Base-by-base conservation (phyloP, 2,888 invertebrate species). In the Belgica antarctica region DNA sequence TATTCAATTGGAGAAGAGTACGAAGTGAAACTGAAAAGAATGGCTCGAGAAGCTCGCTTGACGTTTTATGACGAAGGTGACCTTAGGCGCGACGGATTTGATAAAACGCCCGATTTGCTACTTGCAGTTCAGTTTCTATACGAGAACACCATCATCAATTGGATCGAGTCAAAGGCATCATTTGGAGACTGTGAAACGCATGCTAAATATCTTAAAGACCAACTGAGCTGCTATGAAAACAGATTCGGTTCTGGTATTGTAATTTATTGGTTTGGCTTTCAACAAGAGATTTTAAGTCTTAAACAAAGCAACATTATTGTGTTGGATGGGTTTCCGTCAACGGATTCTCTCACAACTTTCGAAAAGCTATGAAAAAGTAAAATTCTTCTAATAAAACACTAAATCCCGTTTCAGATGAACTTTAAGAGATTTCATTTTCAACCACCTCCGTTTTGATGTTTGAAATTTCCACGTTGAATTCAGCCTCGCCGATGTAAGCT, bases 81-180 rank as follows among this genome's bases (percentile, higher is more conserved):
- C 73, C 82, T 96, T 62, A 80, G 94, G 73, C 83, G 85, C 57
- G 84, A 87, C 76, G 96, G 96, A 0, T 96, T 91, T 79, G 96
- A 96, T 78, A 96, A 96, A 81, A 96, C 96, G 1, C 96, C 96
- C 0, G 96, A 96, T 78, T 86, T 94, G 59, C 94, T 94, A 80
- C 82, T 96, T 66, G 92, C 93, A 77, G 85, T 95, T 22, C 96
- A 96, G 0, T 88, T 95, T 72, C 89, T 91, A 28, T 85, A 93
- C 24, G 89, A 92, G 78, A 92, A 91, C 1, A 86, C 87, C 75
- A 86, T 96, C 25, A 85, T 96, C 0, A 92, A 95, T 78, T 96
- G 96, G 96, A 92, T 96, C 72, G 96, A 96, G 80, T 95, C 96
- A 75, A 96, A 96, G 81, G 96, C 96, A 0, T 84, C 91, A n/a